Evolutionary conservation across 2,113 vertebrate genomes (phyloP).

Genomic region (Tricholaema leucomelas): DNA sequence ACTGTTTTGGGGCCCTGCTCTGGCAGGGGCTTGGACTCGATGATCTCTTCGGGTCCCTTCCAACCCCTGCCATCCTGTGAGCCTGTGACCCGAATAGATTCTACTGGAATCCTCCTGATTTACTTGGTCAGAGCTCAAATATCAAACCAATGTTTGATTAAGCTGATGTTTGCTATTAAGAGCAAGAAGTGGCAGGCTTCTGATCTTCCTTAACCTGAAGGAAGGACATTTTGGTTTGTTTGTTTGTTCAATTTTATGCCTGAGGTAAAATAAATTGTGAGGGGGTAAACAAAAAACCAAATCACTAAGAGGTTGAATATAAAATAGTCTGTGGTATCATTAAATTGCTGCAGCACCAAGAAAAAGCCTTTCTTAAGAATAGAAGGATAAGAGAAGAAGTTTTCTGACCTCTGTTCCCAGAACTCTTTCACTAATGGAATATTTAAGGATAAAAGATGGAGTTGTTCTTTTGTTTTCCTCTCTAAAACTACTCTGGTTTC

Average conservation of each 20-base stretch:
- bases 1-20: too few relatives aligned
- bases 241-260: constrained; percentile 1
- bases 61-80: too few relatives aligned
- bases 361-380: constrained; percentile 25
- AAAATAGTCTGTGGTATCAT: background rate
- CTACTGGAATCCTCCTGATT: background rate
- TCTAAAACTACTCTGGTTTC: background rate
- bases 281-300: constrained; percentile 3
- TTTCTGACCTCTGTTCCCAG: background rate
- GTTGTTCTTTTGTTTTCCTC: background rate
- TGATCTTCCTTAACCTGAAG: background rate
- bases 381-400: background rate
- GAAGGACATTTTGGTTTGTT: background rate
- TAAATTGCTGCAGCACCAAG: background rate
- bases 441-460: background rate
- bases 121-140: background rate
- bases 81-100: background rate
- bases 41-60: too few relatives aligned
- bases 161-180: background rate
- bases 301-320: background rate
- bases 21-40: too few relatives aligned
- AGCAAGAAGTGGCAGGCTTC: background rate
- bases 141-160: background rate
- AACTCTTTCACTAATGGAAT: background rate
- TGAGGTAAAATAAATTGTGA: constrained; percentile 42